Evolutionary conservation across 92 coral and sea anemone genomes (phyloP).

Genomic region (Porites divaricata): DNA sequence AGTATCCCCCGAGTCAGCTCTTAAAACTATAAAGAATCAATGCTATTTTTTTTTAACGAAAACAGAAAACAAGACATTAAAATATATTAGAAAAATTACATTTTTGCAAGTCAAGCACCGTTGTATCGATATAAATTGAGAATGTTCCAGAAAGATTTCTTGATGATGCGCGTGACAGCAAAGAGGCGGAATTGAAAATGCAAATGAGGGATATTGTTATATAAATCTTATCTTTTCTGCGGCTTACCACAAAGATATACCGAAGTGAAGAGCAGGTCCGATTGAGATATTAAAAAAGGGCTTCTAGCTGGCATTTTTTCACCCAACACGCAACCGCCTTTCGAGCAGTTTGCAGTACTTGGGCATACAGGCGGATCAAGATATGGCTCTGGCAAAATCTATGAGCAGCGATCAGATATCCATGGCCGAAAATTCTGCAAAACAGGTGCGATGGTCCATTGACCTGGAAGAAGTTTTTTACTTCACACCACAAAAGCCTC

Average conservation of each 20-base stretch:
- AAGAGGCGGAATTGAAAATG: slow-evolving; percentile 27
- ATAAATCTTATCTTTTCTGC: slow-evolving; percentile 24
- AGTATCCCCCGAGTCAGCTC: background rate
- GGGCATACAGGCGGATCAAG: background rate
- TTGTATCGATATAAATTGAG: background rate
- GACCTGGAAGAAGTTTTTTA: slow-evolving; percentile 73
- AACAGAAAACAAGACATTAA: no score
- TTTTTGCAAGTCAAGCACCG: no score
- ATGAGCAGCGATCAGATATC: slow-evolving; percentile 55
- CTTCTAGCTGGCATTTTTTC: background rate
- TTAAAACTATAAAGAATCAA: background rate
- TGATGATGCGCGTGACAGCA: slow-evolving; percentile 12
- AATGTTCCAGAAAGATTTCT: background rate
- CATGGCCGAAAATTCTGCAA: slow-evolving; percentile 30
- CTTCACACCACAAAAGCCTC: slow-evolving; percentile 63
- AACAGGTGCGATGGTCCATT: slow-evolving; percentile 74
- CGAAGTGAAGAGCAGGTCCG: slow-evolving; percentile 12
- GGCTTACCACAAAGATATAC: slow-evolving; percentile 34
- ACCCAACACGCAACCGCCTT: slow-evolving; percentile 11
- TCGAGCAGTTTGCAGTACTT: background rate
- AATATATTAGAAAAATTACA: no score
- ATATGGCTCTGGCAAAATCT: slow-evolving; percentile 53
- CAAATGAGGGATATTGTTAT: slow-evolving; percentile 14
- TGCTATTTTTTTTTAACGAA: background rate
- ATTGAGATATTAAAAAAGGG: background rate